These are phyloP conservation scores for Anagrus nilaparvatae DNA, from an alignment of 1,140 invertebrate genomes.

Conservation along the genomic window DNA sequence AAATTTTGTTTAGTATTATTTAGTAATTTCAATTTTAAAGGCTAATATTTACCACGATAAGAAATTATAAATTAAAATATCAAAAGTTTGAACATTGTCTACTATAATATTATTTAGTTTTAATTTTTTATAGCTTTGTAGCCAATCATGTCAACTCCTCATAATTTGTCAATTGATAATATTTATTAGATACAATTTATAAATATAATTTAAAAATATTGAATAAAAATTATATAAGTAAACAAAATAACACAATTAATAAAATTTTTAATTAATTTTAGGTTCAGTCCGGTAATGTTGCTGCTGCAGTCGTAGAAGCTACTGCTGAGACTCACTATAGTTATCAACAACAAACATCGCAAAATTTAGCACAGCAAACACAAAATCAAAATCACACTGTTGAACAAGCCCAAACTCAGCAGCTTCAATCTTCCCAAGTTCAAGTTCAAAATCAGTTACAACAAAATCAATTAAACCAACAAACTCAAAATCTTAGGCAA, in stretches of 20 bases:
- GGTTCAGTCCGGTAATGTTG: slow-evolving; percentile 38
- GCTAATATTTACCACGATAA: slow-evolving; percentile 2
- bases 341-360: slow-evolving; percentile 38
- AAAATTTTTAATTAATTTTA: slow-evolving; percentile 20
- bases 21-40: no score
- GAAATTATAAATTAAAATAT: no score
- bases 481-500: slow-evolving; percentile 40
- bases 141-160: no score
- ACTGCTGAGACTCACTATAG: slow-evolving; percentile 36
- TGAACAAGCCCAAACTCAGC: slow-evolving; percentile 25
- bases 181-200: no score
- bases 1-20: no score
- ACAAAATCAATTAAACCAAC: slow-evolving; percentile 39
- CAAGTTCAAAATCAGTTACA: slow-evolving; percentile 40
- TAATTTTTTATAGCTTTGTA: no score
- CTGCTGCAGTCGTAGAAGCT: slow-evolving; percentile 35
- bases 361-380: slow-evolving; percentile 32
- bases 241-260: background rate
- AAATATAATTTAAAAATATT: no score
- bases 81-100: no score
- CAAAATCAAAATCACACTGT: slow-evolving; percentile 35
- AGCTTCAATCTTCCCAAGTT: slow-evolving; percentile 35
- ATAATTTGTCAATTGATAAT: no score
- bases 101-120: no score
- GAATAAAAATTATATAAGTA: no score